Percentiles rank a stretch among this genome's conserved stretches.
These are phyloP conservation scores for Lycopodina hypogea DNA, from an alignment of 37 sponge, comb jelly and placozoan genomes.

Conservation along the genomic window DNA sequence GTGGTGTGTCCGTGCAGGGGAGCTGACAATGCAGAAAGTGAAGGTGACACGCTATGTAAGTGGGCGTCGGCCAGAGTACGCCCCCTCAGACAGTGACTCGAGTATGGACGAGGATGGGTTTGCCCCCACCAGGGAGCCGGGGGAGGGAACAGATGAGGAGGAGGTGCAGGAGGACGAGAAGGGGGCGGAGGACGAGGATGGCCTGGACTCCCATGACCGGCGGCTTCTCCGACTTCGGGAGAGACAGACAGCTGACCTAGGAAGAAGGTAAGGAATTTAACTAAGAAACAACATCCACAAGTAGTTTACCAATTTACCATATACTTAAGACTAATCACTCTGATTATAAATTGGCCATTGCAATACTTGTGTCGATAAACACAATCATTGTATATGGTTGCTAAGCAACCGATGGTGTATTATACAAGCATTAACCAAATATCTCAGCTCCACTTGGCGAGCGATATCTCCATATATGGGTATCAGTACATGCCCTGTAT, in stretches of 20 bases:
- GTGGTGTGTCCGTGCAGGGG: too few relatives aligned
- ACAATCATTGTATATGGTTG: too few relatives aligned
- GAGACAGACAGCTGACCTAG: conserved; percentile 3
- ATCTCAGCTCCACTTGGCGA: too few relatives aligned
- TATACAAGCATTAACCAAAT: too few relatives aligned
- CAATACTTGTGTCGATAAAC: too few relatives aligned
- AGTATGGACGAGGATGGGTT: conserved; percentile 49
- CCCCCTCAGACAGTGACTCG: conserved; percentile 30
- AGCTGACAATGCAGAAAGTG: conserved; percentile 94
- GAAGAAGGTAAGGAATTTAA: conserved; percentile 3
- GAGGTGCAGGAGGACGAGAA: conserved; percentile 6
- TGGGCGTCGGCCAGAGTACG: conserved; percentile 64
- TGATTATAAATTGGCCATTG: too few relatives aligned
- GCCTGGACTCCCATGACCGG: conserved; percentile 25
- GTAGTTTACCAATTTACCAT: too few relatives aligned
- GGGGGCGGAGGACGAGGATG: background rate
- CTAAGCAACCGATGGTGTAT: too few relatives aligned
- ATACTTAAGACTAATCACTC: too few relatives aligned
- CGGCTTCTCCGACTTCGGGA: conserved; percentile 44
- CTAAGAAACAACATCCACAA: too few relatives aligned
- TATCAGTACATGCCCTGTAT: too few relatives aligned
- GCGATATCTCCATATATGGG: too few relatives aligned
- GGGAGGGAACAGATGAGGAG: conserved; percentile 22
- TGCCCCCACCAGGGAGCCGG: conserved; percentile 3
- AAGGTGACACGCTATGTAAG: conserved; percentile 88